A percentile compares a stretch with the other conserved stretches of the same genome.
phyloP scores from a whole-genome alignment of 2,113 vertebrate species.

The Anseranas semipalmata region DNA sequence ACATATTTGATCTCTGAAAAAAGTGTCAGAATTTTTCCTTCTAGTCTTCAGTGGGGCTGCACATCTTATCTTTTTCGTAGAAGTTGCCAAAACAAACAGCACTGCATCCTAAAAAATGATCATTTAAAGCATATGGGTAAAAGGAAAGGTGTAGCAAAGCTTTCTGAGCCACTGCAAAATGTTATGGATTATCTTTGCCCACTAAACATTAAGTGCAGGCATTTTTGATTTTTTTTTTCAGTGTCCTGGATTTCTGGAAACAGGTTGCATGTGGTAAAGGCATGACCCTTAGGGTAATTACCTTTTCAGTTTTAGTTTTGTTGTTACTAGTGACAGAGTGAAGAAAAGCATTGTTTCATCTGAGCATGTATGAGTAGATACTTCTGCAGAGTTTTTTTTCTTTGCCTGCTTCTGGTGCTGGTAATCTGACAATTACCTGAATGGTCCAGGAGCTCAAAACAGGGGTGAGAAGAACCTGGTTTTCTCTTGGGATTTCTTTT shows the following conservation, averaged over 20 bases:
- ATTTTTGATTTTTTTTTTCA: constrained; percentile 68
- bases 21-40: not conserved
- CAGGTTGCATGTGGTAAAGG: constrained; percentile 43
- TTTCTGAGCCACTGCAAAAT: constrained; percentile 9
- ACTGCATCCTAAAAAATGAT: not conserved
- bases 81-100: constrained; percentile 27
- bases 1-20: not conserved
- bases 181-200: constrained; percentile 42
- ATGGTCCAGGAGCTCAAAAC: not conserved
- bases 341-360: not conserved
- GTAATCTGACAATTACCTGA: not conserved
- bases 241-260: constrained; percentile 41
- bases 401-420: not conserved
- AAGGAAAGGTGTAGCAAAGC: constrained; percentile 3
- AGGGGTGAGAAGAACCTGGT: not conserved
- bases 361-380: not conserved
- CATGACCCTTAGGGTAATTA: constrained; percentile 33
- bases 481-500: not conserved
- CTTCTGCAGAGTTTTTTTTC: not conserved
- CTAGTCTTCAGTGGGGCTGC: not conserved
- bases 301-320: constrained; percentile 19
- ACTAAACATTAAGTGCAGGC: constrained; percentile 27
- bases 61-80: not conserved
- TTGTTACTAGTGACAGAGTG: not conserved
- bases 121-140: constrained; percentile 43